A percentile compares a stretch with the other conserved stretches of the same genome.
These are phyloP conservation scores for Zaprionus kolodkinae DNA, from an alignment of 1,140 invertebrate species.

Conservation along the genomic window DNA sequence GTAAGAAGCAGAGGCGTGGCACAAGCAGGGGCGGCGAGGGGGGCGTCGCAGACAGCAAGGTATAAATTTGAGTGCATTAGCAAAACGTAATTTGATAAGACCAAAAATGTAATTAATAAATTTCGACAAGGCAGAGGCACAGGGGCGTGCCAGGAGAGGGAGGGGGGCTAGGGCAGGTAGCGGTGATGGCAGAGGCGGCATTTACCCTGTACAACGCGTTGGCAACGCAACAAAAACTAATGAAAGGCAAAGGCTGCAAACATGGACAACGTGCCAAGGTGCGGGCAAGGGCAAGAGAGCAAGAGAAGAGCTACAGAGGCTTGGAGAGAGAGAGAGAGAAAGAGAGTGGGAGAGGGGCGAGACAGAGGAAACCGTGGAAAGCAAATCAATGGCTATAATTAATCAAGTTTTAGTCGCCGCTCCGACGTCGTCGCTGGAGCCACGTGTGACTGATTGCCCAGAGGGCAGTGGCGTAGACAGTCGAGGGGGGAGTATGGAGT, in stretches of 20 bases:
- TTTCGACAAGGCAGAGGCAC: conserved; percentile 51
- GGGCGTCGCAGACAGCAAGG: conserved; percentile 42
- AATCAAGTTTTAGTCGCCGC: conserved; percentile 74
- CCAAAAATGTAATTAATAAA: conserved; percentile 82
- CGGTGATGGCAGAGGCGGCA: too few relatives aligned
- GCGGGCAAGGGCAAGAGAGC: background rate
- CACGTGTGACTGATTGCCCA: conserved; percentile 72
- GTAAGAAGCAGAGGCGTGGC: background rate
- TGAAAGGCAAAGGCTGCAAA: conserved; percentile 43
- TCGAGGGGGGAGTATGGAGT: too few relatives aligned
- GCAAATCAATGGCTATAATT: conserved; percentile 81
- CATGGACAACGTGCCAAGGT: conserved; percentile 3
- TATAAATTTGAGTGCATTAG: conserved; percentile 83
- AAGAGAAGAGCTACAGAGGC: background rate
- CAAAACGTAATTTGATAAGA: conserved; percentile 81
- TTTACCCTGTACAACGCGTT: conserved; percentile 12
- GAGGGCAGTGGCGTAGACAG: background rate
- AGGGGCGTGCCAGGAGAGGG: background rate
- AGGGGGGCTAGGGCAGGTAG: too few relatives aligned
- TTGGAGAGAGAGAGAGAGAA: too few relatives aligned
- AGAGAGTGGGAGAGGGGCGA: background rate
- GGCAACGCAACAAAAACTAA: conserved; percentile 70
- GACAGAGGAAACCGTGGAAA: conserved; percentile 68
- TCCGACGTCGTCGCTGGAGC: conserved; percentile 1
- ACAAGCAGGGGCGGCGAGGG: too few relatives aligned